phyloP scores from a whole-genome alignment of 2,113 vertebrate genomes.

The Neogale vison region DNA sequence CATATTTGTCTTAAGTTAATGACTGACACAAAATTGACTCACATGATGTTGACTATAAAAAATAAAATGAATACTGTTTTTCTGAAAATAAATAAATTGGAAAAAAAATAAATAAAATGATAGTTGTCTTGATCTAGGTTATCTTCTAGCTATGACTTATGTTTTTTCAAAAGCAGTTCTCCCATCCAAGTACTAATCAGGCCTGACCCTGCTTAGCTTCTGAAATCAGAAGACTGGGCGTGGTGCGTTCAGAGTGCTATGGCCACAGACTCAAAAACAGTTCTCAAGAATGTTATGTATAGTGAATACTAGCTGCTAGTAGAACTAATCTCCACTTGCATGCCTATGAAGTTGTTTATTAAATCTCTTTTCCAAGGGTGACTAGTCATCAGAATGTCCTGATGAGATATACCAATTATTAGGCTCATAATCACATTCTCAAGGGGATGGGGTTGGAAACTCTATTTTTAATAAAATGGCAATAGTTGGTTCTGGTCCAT shows the following conservation, averaged over 20 bases:
- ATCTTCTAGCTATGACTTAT: background rate
- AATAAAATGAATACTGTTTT: constrained; percentile 29
- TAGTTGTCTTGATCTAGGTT: constrained; percentile 11
- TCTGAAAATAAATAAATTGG: too few relatives aligned
- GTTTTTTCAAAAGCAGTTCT: background rate
- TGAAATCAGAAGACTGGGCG: too few relatives aligned
- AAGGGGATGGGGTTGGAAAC: background rate
- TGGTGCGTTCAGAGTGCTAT: too few relatives aligned
- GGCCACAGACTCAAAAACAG: background rate
- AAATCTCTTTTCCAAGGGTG: background rate
- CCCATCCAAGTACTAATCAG: too few relatives aligned
- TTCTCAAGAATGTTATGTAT: background rate
- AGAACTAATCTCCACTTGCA: background rate
- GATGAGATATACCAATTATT: background rate
- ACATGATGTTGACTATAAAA: background rate
- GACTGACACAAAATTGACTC: background rate
- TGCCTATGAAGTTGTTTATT: background rate
- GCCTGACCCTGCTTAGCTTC: too few relatives aligned
- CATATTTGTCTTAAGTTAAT: constrained; percentile 23
- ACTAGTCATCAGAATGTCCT: background rate
- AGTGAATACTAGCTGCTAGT: background rate
- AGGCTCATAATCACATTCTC: background rate
- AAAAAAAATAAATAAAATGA: constrained; percentile 27
- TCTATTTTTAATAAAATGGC: background rate
- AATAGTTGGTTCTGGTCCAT: background rate